These are phyloP conservation scores for Kuschelorhynchus macadamiae DNA, from an alignment of 2,888 invertebrate species.

Conservation along the genomic window DNA sequence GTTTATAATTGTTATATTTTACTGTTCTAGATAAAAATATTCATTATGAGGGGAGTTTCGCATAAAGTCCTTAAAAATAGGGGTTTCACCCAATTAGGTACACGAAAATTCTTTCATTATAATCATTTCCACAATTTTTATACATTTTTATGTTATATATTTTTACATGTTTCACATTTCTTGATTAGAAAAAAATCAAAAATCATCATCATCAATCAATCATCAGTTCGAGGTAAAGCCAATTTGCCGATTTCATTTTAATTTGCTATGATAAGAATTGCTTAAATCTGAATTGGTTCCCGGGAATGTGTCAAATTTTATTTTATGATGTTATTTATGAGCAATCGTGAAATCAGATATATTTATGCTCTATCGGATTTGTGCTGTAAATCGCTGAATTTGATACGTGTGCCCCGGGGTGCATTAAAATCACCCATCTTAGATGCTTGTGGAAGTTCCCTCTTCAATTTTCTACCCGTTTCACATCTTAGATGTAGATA, in stretches of 20 bases:
- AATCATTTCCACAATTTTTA: too few species aligned
- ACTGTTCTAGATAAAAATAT: too few species aligned
- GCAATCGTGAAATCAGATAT: slow-evolving; percentile 58
- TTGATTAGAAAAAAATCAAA: too few species aligned
- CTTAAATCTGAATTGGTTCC: slow-evolving; percentile 32
- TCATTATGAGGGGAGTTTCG: too few species aligned
- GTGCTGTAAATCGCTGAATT: slow-evolving; percentile 49
- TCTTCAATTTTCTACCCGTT: slow-evolving; percentile 62
- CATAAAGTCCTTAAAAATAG: too few species aligned
- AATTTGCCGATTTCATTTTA: slow-evolving; percentile 40
- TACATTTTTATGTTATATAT: too few species aligned
- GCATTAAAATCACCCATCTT: slow-evolving; percentile 58
- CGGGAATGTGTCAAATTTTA: slow-evolving; percentile 52
- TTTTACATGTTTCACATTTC: too few species aligned
- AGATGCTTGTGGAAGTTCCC: slow-evolving; percentile 52
- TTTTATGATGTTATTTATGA: slow-evolving; percentile 59
- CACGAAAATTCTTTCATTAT: too few species aligned
- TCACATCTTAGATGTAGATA: slow-evolving; percentile 59
- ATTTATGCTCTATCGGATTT: slow-evolving; percentile 54
- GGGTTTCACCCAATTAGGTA: too few species aligned
- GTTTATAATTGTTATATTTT: too few species aligned
- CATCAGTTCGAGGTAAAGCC: too few species aligned
- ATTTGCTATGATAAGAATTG: slow-evolving; percentile 53
- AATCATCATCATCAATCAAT: too few species aligned
- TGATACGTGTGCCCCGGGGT: slow-evolving; percentile 62